Evolutionary conservation across 2,113 vertebrate genomes (phyloP), one percentile per base, ranked within the genome.

Genomic region (Neogale vison): DNA sequence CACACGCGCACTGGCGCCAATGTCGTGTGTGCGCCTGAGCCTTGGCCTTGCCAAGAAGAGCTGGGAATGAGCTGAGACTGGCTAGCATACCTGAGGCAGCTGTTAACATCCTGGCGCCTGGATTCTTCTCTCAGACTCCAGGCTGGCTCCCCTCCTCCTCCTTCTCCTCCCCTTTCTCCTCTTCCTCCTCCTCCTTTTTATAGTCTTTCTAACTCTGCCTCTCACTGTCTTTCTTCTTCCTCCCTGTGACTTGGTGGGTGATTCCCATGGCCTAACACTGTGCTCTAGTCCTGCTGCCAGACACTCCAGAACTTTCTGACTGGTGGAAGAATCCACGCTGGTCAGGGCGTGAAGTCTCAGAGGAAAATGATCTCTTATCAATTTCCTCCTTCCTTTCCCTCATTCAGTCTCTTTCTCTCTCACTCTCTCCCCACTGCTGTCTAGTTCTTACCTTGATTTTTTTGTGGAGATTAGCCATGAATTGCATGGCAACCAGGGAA

Each of bases 1-100:
- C 26, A 65, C 47, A 71, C 29, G 50, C 63, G 10, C 59, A 39
- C 21, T 1, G 15, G 79, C 18, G 26, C 39, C 14, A 6, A 24
- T 17, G 72, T 88, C 23, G 7, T 34, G 9, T 63, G 34, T 17
- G 20, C 14, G 10, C 83, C 36, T 92, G 80, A 95, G 65, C 88
- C 90, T 90, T 61, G 18, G 87, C 93, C 92, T 98, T 97, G 95
- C 91, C 97, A 96, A 81, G 31, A 97, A 96, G 94, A 92, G 92
- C 91, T 99, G 99, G 98, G 99, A 99, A 99, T 98, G 98, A 98
- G 98, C 98, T 97, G 96, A 98, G 97, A 98, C 99, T 98, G 96
- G 98, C 98, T 98, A 97, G 98, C 99, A 99, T 99, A 99, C 99
- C 99, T 99, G 99, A 99, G 99, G 99, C 99, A 99, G 99, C 98